phyloP scores from a whole-genome alignment of 2,113 vertebrate species.

The Tetraodon nigroviridis region DNA sequence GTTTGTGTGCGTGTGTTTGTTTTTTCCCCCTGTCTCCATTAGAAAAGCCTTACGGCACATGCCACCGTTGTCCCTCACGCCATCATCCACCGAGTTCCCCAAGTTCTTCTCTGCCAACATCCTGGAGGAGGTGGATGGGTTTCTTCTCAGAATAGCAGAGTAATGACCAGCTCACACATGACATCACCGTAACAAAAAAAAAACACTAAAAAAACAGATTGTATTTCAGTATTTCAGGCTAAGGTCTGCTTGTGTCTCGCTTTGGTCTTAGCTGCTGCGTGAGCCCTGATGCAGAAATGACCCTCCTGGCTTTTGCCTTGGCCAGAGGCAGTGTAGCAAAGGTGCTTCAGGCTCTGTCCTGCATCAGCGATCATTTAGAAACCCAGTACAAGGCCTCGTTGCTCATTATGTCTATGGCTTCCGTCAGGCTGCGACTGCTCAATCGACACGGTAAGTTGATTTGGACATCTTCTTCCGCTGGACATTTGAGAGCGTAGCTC shows the following conservation, averaged over 20 bases:
- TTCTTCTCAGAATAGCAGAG: slow-evolving; percentile 91
- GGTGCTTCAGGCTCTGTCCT: slow-evolving; percentile 85
- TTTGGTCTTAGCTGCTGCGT: slow-evolving; percentile 78
- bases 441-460: slow-evolving; percentile 85
- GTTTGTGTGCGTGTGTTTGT: background rate
- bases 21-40: background rate
- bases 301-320: slow-evolving; percentile 90
- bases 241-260: background rate
- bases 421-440: slow-evolving; percentile 86
- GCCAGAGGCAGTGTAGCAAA: slow-evolving; percentile 92
- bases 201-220: slow-evolving; percentile 26
- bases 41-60: slow-evolving; percentile 96
- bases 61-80: slow-evolving; percentile 89
- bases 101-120: slow-evolving; percentile 92
- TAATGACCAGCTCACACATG: slow-evolving; percentile 37
- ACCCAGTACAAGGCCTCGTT: slow-evolving; percentile 82
- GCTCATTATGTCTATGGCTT: slow-evolving; percentile 87
- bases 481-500: slow-evolving; percentile 6
- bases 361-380: slow-evolving; percentile 82
- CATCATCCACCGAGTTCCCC: slow-evolving; percentile 87
- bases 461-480: background rate
- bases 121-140: slow-evolving; percentile 93
- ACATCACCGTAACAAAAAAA: slow-evolving; percentile 12
- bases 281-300: slow-evolving; percentile 89
- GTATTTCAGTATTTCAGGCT: background rate